A percentile compares a stretch with the other conserved stretches of the same genome.
Evolutionary conservation across 2,113 vertebrate genomes (phyloP).

Genomic region (Lepus americanus): DNA sequence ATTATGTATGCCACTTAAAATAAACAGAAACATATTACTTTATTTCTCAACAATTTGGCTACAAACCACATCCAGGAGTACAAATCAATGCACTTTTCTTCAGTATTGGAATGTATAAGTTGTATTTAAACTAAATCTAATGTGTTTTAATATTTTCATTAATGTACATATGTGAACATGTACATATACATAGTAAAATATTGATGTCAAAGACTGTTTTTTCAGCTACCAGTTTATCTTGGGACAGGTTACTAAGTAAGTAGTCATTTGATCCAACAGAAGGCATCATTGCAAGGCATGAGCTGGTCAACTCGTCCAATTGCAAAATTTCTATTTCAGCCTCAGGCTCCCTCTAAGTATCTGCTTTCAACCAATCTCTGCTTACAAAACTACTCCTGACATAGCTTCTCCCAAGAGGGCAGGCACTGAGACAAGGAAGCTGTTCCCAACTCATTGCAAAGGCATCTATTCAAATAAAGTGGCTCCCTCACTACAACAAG

Average conservation of each 20-base stretch:
- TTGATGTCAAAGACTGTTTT: constrained; percentile 36
- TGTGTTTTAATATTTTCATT: not conserved
- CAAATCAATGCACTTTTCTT: not conserved
- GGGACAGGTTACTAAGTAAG: not conserved
- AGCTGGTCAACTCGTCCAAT: not conserved
- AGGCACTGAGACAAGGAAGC: not conserved
- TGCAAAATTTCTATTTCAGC: not conserved
- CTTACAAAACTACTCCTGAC: not conserved
- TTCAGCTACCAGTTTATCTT: not conserved
- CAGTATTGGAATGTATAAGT: constrained; percentile 2
- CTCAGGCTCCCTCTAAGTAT: not conserved
- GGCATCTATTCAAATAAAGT: not conserved
- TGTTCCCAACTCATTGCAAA: not conserved
- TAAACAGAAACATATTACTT: not conserved
- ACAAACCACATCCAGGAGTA: not conserved
- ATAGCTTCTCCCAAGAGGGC: not conserved
- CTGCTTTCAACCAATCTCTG: not conserved
- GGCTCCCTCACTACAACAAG: not conserved
- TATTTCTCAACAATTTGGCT: not conserved
- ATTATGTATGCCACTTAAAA: not conserved
- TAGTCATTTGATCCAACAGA: not conserved
- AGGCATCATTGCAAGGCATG: not conserved
- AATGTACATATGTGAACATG: not conserved
- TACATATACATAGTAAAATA: not conserved
- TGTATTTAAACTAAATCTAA: constrained; percentile 9